Base-by-base conservation (phyloP, 2,113 vertebrate genomes). In the Meriones unguiculatus region DNA sequence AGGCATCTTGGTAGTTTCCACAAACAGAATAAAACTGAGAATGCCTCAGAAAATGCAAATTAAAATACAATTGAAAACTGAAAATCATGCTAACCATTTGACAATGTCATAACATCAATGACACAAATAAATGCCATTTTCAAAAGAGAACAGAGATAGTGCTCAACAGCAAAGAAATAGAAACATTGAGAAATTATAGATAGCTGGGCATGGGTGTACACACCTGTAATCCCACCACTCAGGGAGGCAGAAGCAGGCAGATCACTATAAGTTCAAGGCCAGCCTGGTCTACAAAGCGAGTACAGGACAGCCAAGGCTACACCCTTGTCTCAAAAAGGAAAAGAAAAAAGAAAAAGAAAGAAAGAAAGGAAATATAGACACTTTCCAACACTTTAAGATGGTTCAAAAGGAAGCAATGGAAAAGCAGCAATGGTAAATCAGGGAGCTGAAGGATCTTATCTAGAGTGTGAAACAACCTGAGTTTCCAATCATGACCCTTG, bases 41-140 rank as follows among this genome's bases (percentile, higher is more conserved):
- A 80, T 64, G 73, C 13, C 75, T 77, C 41, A 95, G 86, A 91
- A 62, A 38, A 72, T 32, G 91, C n/a, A 78, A 64, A 64, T 72
- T 72, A 46, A 76, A 89, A 72, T 38, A 5, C 46, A 84, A 75
- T 41, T 65, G 28, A 82, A 65, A 92, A 25, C 80, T 87, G 24
- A 52, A 52, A 72, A 52, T 73, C 81, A 8, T 14, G 50, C 5
- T 70, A 46, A 41, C 28, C 32, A 64, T 25, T 41, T 80, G 67
- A 91, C 25, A 46, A 41, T 46, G 76, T 72, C 67, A 95, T 62
- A 77, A 82, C 46, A 69, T 69, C 25, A 57, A 28, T 87, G 52
- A 67, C 50, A 88, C 12, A 24, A 82, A 67, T n/a, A 67, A 82
- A 57, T 84, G 7, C 0, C 50, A 75, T 38, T 50, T 88, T 75